A percentile compares a stretch with the other conserved stretches of the same genome.
Conservation (phyloP, 2,888 invertebrate genomes). For the Ashinkailepas kermadecensis region DNA sequence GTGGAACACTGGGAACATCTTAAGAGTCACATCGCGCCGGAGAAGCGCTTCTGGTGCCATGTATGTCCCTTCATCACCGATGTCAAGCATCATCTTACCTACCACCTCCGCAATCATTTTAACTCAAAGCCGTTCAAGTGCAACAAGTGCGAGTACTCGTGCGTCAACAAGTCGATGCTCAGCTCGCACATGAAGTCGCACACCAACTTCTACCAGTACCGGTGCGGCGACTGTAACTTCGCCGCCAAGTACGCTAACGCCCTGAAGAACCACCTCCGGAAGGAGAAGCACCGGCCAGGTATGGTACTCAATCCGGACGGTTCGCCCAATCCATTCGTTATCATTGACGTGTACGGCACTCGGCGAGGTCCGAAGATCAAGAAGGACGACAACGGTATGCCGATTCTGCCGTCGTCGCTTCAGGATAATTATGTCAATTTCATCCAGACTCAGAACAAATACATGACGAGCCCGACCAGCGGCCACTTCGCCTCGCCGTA, state of each 20-base stretch:
- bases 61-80: slow-evolving; percentile 96
- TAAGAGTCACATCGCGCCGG: slow-evolving; percentile 79
- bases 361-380: slow-evolving; percentile 68
- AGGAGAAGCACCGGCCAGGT: slow-evolving; percentile 82
- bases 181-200: slow-evolving; percentile 97
- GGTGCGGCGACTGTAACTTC: slow-evolving; percentile 87
- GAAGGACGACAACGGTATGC: slow-evolving; percentile 37
- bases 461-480: slow-evolving; percentile 8
- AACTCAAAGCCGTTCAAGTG: slow-evolving; percentile 95
- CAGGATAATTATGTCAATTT: slow-evolving; percentile 22
- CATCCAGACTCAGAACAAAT: slow-evolving; percentile 23
- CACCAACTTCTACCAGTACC: slow-evolving; percentile 52
- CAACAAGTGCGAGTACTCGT: slow-evolving; percentile 75
- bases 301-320: slow-evolving; percentile 84
- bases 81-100: slow-evolving; percentile 96
- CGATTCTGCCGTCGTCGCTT: slow-evolving; percentile 29
- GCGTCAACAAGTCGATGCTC: slow-evolving; percentile 98
- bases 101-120: slow-evolving; percentile 88
- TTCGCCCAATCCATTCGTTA: slow-evolving; percentile 73
- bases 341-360: slow-evolving; percentile 86
- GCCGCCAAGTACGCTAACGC: slow-evolving; percentile 98
- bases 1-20: slow-evolving; percentile 90
- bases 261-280: slow-evolving; percentile 85
- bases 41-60: slow-evolving; percentile 82
- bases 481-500: slow-evolving; percentile 18